A percentile compares a stretch with the other conserved stretches of the same genome.
These are phyloP conservation scores for Nylanderia fulva DNA, from an alignment of 1,140 invertebrate genomes.

Conservation along the genomic window DNA sequence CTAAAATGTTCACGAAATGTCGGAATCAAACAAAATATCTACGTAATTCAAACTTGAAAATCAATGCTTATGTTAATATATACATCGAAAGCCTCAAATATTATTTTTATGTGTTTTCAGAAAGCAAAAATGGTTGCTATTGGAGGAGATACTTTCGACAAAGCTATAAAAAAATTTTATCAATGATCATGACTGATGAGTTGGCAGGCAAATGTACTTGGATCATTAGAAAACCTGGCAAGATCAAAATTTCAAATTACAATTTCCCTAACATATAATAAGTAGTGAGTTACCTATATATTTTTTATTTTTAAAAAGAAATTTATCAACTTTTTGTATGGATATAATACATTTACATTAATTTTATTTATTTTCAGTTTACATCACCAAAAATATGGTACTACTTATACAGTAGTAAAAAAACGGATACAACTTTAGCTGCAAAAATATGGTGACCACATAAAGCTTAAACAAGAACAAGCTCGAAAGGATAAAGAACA, in stretches of 20 bases:
- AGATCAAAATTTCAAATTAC: background rate
- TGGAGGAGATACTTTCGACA: background rate
- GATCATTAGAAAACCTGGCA: background rate
- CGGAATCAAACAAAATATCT: no score
- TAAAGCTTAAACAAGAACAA: conserved; percentile 9
- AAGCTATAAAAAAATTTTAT: background rate
- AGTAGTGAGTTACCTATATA: background rate
- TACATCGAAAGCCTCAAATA: no score
- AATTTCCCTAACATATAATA: background rate
- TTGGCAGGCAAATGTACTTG: background rate
- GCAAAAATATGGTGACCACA: background rate
- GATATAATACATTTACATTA: background rate
- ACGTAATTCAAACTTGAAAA: no score
- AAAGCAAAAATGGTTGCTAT: no score
- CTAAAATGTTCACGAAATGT: no score
- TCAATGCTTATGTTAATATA: no score
- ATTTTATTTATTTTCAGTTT: background rate
- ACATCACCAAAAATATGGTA: background rate
- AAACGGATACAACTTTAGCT: background rate
- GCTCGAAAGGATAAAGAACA: background rate
- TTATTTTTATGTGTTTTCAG: no score
- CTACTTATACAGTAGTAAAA: background rate
- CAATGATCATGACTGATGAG: background rate
- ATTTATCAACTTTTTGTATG: background rate
- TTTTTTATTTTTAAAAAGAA: background rate